Conservation (phyloP, 2,888 invertebrate genomes). For the Sisyra terminalis region DNA sequence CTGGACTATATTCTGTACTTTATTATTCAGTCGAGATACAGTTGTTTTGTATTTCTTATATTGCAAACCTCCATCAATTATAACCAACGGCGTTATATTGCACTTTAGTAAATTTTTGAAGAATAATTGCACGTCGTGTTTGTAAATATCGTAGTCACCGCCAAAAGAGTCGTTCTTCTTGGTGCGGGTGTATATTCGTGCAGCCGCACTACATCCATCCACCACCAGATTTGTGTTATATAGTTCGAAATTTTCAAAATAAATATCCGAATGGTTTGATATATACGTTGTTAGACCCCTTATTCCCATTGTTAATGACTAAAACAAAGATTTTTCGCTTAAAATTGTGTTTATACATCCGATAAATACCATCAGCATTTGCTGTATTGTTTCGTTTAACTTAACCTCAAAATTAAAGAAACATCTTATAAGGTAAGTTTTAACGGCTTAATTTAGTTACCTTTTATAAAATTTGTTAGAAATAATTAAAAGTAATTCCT, state of each 20-base stretch:
- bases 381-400: too few species aligned
- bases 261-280: conserved; percentile 41
- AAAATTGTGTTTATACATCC: too few species aligned
- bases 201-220: conserved; percentile 64
- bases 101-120: conserved; percentile 53
- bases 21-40: conserved; percentile 36
- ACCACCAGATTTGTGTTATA: conserved; percentile 54
- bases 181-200: conserved; percentile 47
- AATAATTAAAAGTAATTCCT: too few species aligned
- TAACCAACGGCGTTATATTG: conserved; percentile 50
- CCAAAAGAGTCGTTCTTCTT: conserved; percentile 58
- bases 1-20: conserved; percentile 37
- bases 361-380: too few species aligned
- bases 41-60: conserved; percentile 52
- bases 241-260: conserved; percentile 44
- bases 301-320: conserved; percentile 73
- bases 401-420: too few species aligned
- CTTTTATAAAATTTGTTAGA: too few species aligned
- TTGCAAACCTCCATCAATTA: conserved; percentile 70
- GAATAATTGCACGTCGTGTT: conserved; percentile 43
- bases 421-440: too few species aligned
- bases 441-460: too few species aligned
- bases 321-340: too few species aligned
- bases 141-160: conserved; percentile 70
- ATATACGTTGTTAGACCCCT: conserved; percentile 71